phyloP scores from a whole-genome alignment of 30 jellyfish, hydroid and myxozoan genomes.

The Aurelia coerulea region DNA sequence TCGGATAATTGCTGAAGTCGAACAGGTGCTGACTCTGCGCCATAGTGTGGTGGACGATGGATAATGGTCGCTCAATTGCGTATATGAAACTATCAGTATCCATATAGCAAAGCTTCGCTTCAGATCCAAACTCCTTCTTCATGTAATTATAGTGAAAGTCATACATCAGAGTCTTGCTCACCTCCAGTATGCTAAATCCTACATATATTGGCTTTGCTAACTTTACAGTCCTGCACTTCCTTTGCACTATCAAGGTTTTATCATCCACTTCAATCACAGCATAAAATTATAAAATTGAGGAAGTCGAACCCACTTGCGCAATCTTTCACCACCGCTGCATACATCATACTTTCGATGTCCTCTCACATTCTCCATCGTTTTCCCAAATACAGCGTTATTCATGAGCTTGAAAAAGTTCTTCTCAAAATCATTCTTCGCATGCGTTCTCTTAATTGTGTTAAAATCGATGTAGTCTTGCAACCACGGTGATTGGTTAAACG shows the following conservation, averaged over 20 bases:
- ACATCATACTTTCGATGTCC: background rate
- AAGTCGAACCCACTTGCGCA: background rate
- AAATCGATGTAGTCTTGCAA: background rate
- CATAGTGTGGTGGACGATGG: no score
- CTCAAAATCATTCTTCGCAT: slow-evolving; percentile 36
- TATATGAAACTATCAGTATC: no score
- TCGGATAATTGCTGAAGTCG: background rate
- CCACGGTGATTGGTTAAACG: slow-evolving; percentile 20
- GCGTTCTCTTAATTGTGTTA: background rate
- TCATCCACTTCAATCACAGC: background rate
- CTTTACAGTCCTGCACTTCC: background rate
- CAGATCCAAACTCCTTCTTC: no score
- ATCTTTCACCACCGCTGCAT: background rate
- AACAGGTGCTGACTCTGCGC: no score
- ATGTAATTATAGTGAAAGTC: slow-evolving; percentile 35
- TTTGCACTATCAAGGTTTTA: background rate
- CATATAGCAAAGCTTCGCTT: no score
- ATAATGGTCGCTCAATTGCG: no score
- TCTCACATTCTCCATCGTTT: background rate
- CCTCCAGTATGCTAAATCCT: slow-evolving; percentile 30
- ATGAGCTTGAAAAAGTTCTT: slow-evolving; percentile 9
- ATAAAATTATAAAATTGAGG: background rate
- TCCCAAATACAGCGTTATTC: background rate
- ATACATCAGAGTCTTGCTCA: slow-evolving; percentile 39
- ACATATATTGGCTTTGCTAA: slow-evolving; percentile 27